A percentile compares a stretch with the other conserved stretches of the same genome.
Conservation (phyloP, 2,113 vertebrate genomes). For the Ceyx melanurus region DNA sequence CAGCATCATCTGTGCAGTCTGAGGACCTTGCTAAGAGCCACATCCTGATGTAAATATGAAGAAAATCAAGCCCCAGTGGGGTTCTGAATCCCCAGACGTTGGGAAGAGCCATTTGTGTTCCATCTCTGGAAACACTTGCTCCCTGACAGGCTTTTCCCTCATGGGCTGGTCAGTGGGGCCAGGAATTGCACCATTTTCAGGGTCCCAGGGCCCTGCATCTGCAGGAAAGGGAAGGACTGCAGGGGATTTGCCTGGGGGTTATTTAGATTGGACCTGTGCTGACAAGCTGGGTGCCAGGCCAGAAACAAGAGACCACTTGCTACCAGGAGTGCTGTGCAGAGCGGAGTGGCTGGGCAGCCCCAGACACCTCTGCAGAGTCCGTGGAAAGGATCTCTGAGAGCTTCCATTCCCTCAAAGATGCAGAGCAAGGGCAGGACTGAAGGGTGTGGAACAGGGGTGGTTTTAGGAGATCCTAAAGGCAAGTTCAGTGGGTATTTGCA, state of each 20-base stretch:
- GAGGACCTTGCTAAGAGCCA: accelerated
- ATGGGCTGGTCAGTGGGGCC: neutral
- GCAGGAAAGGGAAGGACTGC: neutral
- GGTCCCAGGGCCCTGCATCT: neutral
- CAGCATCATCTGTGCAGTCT: neutral
- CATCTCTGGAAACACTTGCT: neutral
- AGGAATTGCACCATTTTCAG: neutral
- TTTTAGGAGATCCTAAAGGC: neutral
- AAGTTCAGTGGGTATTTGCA: accelerated
- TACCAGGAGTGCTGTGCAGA: accelerated
- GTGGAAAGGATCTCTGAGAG: neutral
- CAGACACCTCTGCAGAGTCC: neutral
- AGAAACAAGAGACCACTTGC: neutral
- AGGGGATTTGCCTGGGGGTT: neutral
- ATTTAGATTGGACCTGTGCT: neutral
- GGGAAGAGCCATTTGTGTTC: neutral
- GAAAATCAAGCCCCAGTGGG: accelerated
- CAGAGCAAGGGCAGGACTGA: neutral
- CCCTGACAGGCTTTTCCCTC: neutral
- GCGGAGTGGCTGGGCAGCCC: neutral
- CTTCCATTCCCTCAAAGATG: neutral
- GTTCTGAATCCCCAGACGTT: accelerated
- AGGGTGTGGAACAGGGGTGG: neutral
- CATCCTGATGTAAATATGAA: neutral
- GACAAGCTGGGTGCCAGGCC: neutral